These are phyloP conservation scores for Pangasius djambal DNA, from an alignment of 2,797 vertebrate species.

Conservation along the genomic window DNA sequence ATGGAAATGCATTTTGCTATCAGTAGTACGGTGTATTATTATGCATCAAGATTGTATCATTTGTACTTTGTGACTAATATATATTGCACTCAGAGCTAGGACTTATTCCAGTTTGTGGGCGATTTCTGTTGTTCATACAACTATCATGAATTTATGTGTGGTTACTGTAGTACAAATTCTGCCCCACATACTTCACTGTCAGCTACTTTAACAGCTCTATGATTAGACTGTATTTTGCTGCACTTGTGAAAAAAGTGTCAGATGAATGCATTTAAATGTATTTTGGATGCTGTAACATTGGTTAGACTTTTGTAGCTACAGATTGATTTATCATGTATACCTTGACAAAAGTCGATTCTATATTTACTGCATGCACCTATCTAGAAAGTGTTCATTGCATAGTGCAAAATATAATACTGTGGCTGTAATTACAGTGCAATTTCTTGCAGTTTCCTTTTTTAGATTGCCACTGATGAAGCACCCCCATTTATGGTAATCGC, in stretches of 20 bases:
- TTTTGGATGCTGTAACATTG: not conserved
- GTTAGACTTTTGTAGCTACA: not conserved
- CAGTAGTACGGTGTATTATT: not conserved
- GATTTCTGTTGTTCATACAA: not conserved
- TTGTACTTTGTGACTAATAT: not conserved
- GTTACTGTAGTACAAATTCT: not conserved
- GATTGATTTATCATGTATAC: not conserved
- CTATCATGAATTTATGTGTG: too few relatives aligned
- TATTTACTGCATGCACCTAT: not conserved
- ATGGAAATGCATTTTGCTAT: not conserved
- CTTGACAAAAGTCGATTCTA: not conserved
- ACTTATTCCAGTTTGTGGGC: not conserved
- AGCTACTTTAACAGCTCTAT: not conserved
- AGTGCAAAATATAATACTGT: conserved; percentile 8
- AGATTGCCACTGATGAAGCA: conserved; percentile 24
- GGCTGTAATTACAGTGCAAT: conserved; percentile 3
- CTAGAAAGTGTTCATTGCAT: not conserved
- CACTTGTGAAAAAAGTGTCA: not conserved
- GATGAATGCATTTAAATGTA: not conserved
- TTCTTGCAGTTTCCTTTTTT: conserved; percentile 20
- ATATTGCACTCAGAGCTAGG: not conserved
- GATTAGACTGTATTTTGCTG: not conserved
- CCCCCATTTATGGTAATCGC: not conserved
- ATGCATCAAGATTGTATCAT: not conserved
- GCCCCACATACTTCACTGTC: not conserved